Evolutionary conservation across 2,888 invertebrate species (phyloP).

Genomic region (Apotomis turbidana): DNA sequence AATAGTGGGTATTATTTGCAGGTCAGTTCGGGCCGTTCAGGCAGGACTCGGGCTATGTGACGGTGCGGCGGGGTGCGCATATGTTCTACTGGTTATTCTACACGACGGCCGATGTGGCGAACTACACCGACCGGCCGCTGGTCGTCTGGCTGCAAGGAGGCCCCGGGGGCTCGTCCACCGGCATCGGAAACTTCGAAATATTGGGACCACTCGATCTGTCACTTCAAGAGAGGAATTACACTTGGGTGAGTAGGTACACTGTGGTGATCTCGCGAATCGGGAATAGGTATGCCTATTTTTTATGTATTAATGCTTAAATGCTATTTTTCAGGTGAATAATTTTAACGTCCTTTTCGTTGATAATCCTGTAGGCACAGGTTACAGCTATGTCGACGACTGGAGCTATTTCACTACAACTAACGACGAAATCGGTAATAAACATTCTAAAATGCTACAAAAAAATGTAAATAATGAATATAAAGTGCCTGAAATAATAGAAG

Average conservation of each 20-base stretch:
- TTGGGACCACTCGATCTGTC: constrained; percentile 88
- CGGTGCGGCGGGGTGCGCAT: constrained; percentile 88
- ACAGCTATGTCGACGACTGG: constrained; percentile 88
- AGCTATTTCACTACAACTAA: constrained; percentile 67
- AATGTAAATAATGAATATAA: background rate
- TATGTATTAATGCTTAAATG: no score
- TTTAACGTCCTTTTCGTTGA: constrained; percentile 95
- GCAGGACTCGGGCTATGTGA: constrained; percentile 90
- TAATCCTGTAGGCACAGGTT: constrained; percentile 95
- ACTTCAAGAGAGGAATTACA: constrained; percentile 86
- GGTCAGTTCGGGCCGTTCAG: constrained; percentile 84
- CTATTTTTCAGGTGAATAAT: constrained; percentile 84
- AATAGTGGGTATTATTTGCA: constrained; percentile 45
- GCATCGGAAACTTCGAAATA: constrained; percentile 94
- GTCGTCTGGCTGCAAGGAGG: constrained; percentile 96
- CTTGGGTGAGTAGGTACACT: constrained; percentile 86
- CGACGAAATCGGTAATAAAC: constrained; percentile 69
- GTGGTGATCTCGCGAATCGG: background rate
- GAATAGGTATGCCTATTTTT: no score
- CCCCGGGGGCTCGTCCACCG: constrained; percentile 91
- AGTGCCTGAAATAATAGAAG: background rate
- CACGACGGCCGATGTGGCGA: constrained; percentile 85
- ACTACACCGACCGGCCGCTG: constrained; percentile 87
- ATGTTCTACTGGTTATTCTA: constrained; percentile 96
- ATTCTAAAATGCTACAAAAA: background rate